These are phyloP conservation scores for Sceloporus undulatus DNA, from an alignment of 2,113 vertebrate species.

Conservation along the genomic window DNA sequence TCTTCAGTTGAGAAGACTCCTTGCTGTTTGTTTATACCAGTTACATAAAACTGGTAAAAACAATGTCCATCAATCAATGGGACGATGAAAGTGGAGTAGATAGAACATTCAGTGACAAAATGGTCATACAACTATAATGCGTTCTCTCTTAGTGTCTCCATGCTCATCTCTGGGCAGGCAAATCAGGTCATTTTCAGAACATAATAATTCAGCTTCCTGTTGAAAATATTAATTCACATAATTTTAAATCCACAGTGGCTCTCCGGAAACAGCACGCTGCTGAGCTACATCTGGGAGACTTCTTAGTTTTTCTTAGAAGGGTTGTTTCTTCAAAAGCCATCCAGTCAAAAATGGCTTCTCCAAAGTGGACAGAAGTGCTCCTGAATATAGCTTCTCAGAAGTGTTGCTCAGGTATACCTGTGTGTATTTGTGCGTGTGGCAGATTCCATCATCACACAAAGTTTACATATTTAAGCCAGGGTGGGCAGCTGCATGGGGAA, in stretches of 20 bases:
- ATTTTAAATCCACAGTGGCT: slow-evolving; percentile 73
- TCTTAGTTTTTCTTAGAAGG: slow-evolving; percentile 93
- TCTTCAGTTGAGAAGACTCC: not conserved
- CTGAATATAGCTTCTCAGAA: slow-evolving; percentile 98
- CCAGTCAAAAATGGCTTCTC: slow-evolving; percentile 98
- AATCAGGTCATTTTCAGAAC: not conserved
- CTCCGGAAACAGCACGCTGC: slow-evolving; percentile 92
- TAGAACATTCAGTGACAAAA: not conserved
- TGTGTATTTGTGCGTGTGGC: fast-evolving
- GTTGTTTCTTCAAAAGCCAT: slow-evolving; percentile 98
- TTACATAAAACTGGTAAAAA: not conserved
- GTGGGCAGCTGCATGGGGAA: not conserved
- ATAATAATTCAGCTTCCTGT: not conserved
- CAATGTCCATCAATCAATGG: not conserved
- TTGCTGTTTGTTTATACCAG: too few relatives aligned
- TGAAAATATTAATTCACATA: not conserved
- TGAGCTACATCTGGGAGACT: slow-evolving; percentile 95
- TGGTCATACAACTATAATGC: too few relatives aligned
- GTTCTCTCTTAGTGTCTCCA: too few relatives aligned
- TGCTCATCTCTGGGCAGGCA: not conserved
- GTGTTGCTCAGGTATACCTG: slow-evolving; percentile 89
- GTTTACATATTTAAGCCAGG: too few relatives aligned
- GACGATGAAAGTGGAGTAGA: not conserved
- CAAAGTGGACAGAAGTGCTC: slow-evolving; percentile 98
- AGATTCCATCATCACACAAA: too few relatives aligned